Evolutionary conservation across 2,113 vertebrate species (phyloP), one percentile per base, ranked within the genome.

Genomic region (Trichomycterus rosablanca): DNA sequence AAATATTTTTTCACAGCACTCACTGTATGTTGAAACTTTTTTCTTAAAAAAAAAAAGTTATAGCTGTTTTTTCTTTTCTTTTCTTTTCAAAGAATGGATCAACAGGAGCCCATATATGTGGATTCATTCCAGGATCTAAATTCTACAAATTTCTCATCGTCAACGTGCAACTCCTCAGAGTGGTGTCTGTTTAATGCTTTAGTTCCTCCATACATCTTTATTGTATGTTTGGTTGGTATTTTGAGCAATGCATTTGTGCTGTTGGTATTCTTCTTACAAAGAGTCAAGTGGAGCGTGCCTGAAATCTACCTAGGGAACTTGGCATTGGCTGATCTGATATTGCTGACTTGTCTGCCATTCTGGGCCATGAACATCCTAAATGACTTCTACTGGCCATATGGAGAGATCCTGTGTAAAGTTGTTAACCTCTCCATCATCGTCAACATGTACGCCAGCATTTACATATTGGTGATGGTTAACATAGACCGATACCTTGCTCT

Each of bases 241-340:
- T 40, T 92, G 3, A 89, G 91, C 54, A 98, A 97, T 61, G 7
- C 68, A 30, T 93, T 95, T 10, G 89, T 97, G n/a, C 83, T 97
- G 51, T 71, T 53, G 0, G 78, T 97, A n/a, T 89, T 92, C 70
- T 73, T 82, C 4, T 69, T 88, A 44, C 89, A 97, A 66, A 89
- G 79, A 60, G 89, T 79, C 60, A 77, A 56, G 2, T 88, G 92
- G 79, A 91, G 89, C 0, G 86, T 96, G 30, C 88, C 94, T 0
- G 95, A 98, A 78, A 85, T 96, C 79, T 98, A 96, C 75, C 77
- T 98, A 55, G 86, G 88, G 35, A 98, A 95, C 72, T 82, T 92
- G 75, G 93, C 88, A 0, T 49, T 82, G 15, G 90, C 93, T 0
- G 95, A 97, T 78, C 77, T 97, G 0, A 9, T 92, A 24, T 63